Evolutionary conservation across 2,888 invertebrate genomes (phyloP).

Genomic region (Nysson spinosus): DNA sequence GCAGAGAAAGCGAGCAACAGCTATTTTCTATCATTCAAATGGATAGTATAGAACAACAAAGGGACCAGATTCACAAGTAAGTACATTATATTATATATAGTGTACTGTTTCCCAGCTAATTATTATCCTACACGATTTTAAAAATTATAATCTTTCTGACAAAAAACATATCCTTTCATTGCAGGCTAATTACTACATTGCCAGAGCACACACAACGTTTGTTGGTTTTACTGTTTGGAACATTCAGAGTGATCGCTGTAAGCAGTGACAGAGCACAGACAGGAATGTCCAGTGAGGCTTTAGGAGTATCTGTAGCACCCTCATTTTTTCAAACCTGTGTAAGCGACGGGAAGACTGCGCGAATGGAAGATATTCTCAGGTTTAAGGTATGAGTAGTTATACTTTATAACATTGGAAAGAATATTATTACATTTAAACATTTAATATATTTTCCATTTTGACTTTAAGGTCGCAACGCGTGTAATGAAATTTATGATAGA

Average conservation of each 20-base stretch:
- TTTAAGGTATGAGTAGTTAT: slow-evolving; percentile 85
- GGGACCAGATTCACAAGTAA: slow-evolving; percentile 95
- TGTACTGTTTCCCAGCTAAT: neutral
- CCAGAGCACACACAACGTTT: slow-evolving; percentile 95
- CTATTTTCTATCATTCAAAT: slow-evolving; percentile 93
- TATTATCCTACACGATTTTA: too few species aligned
- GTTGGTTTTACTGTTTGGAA: slow-evolving; percentile 96
- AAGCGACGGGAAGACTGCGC: slow-evolving; percentile 95
- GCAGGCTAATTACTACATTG: slow-evolving; percentile 91
- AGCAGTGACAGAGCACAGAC: slow-evolving; percentile 93
- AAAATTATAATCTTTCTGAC: too few species aligned
- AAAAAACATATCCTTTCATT: too few species aligned
- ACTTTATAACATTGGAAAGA: too few species aligned
- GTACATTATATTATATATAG: neutral
- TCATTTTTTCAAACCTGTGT: slow-evolving; percentile 98
- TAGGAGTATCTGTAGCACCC: slow-evolving; percentile 96
- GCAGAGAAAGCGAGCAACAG: slow-evolving; percentile 92
- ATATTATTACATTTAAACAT: too few species aligned
- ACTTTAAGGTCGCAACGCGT: slow-evolving; percentile 90
- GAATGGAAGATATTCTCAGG: slow-evolving; percentile 96
- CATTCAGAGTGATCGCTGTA: slow-evolving; percentile 96
- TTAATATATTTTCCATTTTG: neutral
- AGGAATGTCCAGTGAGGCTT: slow-evolving; percentile 96
- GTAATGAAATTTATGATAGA: slow-evolving; percentile 98
- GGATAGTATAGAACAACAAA: slow-evolving; percentile 89